Evolutionary conservation across 2,888 invertebrate genomes (phyloP).

Genomic region (Tetranychus truncatus): DNA sequence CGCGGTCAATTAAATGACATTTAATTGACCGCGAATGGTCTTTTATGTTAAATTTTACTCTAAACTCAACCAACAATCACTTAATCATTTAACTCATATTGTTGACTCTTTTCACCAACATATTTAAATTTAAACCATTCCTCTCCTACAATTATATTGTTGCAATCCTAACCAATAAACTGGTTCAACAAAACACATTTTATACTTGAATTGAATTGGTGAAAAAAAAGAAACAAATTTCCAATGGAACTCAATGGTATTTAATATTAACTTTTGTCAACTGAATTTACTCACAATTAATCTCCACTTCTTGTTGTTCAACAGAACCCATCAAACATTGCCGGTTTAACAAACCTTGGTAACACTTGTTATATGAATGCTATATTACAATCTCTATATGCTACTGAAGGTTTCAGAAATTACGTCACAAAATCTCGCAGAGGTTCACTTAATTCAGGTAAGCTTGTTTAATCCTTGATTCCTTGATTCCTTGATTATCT

Average conservation of each 20-base stretch:
- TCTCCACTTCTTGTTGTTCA: neutral
- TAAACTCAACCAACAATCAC: too few relatives aligned
- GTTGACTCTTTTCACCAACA: neutral
- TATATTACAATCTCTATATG: constrained; percentile 22
- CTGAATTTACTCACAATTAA: neutral
- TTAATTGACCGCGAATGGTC: too few relatives aligned
- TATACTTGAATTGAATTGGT: neutral
- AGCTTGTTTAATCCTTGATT: constrained; percentile 2
- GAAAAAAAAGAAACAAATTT: neutral
- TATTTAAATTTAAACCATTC: neutral
- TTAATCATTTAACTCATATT: neutral
- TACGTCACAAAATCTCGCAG: constrained; percentile 15
- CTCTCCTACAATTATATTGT: neutral
- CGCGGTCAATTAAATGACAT: too few relatives aligned
- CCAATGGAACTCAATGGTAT: neutral
- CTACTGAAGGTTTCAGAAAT: constrained; percentile 19
- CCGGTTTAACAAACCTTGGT: constrained; percentile 22
- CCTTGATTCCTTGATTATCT: neutral
- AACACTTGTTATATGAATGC: constrained; percentile 25
- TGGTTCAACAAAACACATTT: neutral
- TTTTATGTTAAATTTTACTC: too few relatives aligned
- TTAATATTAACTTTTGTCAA: neutral
- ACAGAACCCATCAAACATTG: constrained; percentile 9
- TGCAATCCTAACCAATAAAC: neutral
- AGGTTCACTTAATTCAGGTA: constrained; percentile 18